Conservation (phyloP, 2,113 vertebrate species). For the Axis porcinus region DNA sequence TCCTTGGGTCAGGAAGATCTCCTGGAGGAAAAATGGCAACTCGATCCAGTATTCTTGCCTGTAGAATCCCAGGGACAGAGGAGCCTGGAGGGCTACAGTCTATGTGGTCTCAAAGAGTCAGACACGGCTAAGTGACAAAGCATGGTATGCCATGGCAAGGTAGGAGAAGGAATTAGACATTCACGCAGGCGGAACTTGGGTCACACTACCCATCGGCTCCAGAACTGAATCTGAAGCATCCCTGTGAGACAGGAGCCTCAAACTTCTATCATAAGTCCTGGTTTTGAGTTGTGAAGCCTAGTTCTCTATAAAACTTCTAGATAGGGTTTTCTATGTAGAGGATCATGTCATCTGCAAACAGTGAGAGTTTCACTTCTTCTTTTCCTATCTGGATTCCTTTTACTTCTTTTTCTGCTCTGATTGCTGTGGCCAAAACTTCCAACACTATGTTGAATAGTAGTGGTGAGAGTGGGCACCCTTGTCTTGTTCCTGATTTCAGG, state of each 20-base stretch:
- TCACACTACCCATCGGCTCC: background rate
- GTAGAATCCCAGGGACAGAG: background rate
- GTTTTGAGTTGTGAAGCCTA: background rate
- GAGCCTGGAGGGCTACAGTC: background rate
- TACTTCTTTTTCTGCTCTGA: no score
- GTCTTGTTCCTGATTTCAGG: no score
- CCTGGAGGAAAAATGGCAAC: background rate
- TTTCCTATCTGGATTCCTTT: no score
- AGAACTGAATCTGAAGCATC: background rate
- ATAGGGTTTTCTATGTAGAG: no score
- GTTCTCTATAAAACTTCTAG: background rate
- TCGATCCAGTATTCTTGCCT: background rate
- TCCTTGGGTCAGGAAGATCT: background rate
- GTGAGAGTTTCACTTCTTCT: no score
- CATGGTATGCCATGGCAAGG: background rate
- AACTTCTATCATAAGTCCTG: background rate
- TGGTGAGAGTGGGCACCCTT: no score
- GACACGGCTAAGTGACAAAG: background rate
- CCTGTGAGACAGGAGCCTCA: background rate
- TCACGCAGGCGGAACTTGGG: background rate
- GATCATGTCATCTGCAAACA: no score
- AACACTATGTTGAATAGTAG: no score
- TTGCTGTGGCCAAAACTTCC: no score
- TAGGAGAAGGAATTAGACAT: background rate
- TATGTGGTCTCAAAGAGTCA: background rate